Base-by-base conservation (phyloP, 2,113 vertebrate genomes). In the Penelope pileata region DNA sequence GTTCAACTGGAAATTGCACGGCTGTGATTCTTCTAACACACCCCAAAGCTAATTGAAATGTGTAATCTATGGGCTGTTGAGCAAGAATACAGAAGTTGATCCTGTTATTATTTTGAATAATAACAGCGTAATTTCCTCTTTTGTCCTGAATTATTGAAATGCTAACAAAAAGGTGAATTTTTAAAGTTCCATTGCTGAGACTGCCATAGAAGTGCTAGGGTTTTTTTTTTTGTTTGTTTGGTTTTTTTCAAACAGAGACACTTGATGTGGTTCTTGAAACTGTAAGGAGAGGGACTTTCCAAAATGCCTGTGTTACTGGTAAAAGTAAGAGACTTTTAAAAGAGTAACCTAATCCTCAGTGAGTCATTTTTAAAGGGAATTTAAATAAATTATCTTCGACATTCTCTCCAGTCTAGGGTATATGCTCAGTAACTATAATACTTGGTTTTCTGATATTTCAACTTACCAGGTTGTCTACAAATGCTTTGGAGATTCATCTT, bases 1-100 rank as follows among this genome's bases (percentile, higher is more conserved):
- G 40, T 45, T 90, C 92, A 87, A 50, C 19, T 87, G 53, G 66
- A 90, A 91, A 66, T 94, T 76, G 70, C 53, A 68, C 4, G 12
- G 24, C 10, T 72, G 43, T n/a, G 40, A 48, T 73, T 91, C 91
- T 92, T 90, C 66, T 87, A 87, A 87, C 86, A 76, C 34, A 73
- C 30, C 53, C 10, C 48, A 64, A 60, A 85, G 23, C 36, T 91
- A 91, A 88, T 45, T 19, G 43, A 23, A 89, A 64, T 30, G 21
- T 51, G 62, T 83, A 88, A 88, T 88, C 84, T 92, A 86, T 80
- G 53, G 81, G 29, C 45, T 90, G 7, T 82, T 91, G 62, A 79
- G 70, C 87, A 93, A 80, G 45, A 89, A 66, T 80, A 53, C 11
- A 63, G 70, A 90, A 11, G 59, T n/a, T 85, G 70, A 89, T 95